Evolutionary conservation across 2,797 vertebrate genomes (phyloP).

Genomic region (Scolopax rusticola): DNA sequence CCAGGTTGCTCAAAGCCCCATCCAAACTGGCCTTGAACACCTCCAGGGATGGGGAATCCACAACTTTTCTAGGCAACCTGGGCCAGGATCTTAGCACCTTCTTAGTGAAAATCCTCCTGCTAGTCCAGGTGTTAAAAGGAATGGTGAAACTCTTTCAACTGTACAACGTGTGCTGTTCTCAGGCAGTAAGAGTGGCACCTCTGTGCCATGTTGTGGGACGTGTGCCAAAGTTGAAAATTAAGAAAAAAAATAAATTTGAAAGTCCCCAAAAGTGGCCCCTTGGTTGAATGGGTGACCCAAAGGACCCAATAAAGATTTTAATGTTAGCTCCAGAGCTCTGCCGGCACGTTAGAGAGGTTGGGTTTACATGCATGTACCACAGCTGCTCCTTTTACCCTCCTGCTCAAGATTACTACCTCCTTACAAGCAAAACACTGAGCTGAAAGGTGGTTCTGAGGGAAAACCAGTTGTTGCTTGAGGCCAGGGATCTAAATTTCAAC

Average conservation of each 20-base stretch:
- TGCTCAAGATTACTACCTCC: fast-evolving
- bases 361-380: fast-evolving
- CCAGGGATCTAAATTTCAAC: neutral
- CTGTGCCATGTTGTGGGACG: fast-evolving
- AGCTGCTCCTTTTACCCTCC: neutral
- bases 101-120: neutral
- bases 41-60: no score
- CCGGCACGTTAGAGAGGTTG: neutral
- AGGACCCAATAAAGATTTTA: fast-evolving
- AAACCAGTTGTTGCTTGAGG: neutral
- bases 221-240: neutral
- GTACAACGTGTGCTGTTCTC: fast-evolving
- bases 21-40: neutral
- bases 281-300: fast-evolving
- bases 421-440: neutral
- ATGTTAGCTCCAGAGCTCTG: neutral
- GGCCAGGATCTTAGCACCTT: no score
- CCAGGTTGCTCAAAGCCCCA: neutral
- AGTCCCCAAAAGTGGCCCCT: fast-evolving
- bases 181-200: fast-evolving
- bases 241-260: neutral
- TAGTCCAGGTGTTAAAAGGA: fast-evolving
- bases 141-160: neutral
- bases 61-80: no score
- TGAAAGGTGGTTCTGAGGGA: neutral